phyloP scores from a whole-genome alignment of 2,888 invertebrate genomes.

The Prosapia bicincta region DNA sequence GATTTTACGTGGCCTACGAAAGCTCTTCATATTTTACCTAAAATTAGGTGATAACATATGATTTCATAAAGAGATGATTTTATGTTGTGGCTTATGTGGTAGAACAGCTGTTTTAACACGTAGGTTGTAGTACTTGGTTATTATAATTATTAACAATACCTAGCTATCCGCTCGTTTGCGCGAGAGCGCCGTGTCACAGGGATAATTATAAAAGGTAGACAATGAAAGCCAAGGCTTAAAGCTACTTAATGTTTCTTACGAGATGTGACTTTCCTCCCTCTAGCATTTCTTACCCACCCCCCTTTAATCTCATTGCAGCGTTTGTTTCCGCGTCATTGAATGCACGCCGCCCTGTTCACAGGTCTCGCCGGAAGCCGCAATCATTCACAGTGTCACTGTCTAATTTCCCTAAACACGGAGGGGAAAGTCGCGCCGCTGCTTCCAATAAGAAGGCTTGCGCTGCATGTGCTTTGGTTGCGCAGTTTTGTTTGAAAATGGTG shows the following conservation, averaged over 20 bases:
- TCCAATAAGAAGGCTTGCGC: background rate
- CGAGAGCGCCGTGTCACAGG: background rate
- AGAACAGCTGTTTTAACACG: too few relatives aligned
- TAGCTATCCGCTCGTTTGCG: too few relatives aligned
- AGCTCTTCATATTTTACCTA: too few relatives aligned
- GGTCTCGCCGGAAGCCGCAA: background rate
- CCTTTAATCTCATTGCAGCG: conserved; percentile 2
- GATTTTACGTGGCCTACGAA: too few relatives aligned
- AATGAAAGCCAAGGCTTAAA: background rate
- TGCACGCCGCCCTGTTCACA: background rate
- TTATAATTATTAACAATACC: too few relatives aligned
- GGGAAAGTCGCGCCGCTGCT: background rate
- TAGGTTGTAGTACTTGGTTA: too few relatives aligned
- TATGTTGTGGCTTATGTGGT: too few relatives aligned
- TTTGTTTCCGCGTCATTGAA: background rate
- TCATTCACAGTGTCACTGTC: background rate
- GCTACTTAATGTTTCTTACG: background rate
- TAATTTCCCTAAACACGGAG: background rate
- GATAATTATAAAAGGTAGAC: background rate
- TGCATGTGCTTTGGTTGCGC: background rate
- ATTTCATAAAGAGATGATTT: too few relatives aligned
- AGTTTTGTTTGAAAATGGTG: too few relatives aligned
- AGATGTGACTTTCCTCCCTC: background rate
- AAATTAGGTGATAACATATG: too few relatives aligned
- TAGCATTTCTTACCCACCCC: background rate